Base-by-base conservation (phyloP, 23 tunicate genomes). In the Trididemnum miniatum region DNA sequence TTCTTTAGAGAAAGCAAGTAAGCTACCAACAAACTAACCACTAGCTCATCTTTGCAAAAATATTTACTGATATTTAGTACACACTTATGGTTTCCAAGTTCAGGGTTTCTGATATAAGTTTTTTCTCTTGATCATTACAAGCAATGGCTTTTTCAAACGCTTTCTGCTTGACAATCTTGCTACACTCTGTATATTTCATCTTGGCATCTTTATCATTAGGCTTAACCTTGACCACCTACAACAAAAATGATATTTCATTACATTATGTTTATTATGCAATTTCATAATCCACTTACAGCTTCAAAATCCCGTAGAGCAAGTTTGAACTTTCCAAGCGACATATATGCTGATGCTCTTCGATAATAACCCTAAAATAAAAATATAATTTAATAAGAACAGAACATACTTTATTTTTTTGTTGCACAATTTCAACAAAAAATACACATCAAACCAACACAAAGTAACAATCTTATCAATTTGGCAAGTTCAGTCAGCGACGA, bases 71-170 rank as follows among this genome's bases (percentile, higher is more conserved):
- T n/a, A n/a, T n/a, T n/a, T n/a, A n/a, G n/a, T n/a, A 71, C 91
- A 84, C 69, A 93, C 98, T 72, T 51, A 93, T 93, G 0, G 92
- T 51, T 0, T 93, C 98, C 18, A 93, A 77, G 76, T 88, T 91
- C 23, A 93, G 40, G 5, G 86, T 79, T 73, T 93, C 98, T 27
- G 98, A 84, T 30, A 88, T 80, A 65, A 72, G 88, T 79, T 87
- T 92, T 59, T 82, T 84, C n/a, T 71, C 60, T 20, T 79, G 59
- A 35, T 95, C 96, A 51, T 90, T 82, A 51, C 89, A 89, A 0
- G 99, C 92, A 65, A 95, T 95, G 31, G 99, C 99, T 77, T 80
- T 90, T 71, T 95, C 99, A 39, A 95, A 95, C 37, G 96, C 96
- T 83, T 86, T 95, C 79, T 94, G 89, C 85, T 95, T 95, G 33